phyloP scores from a whole-genome alignment of 2,888 invertebrate genomes.

The Dromius quadrimaculatus region DNA sequence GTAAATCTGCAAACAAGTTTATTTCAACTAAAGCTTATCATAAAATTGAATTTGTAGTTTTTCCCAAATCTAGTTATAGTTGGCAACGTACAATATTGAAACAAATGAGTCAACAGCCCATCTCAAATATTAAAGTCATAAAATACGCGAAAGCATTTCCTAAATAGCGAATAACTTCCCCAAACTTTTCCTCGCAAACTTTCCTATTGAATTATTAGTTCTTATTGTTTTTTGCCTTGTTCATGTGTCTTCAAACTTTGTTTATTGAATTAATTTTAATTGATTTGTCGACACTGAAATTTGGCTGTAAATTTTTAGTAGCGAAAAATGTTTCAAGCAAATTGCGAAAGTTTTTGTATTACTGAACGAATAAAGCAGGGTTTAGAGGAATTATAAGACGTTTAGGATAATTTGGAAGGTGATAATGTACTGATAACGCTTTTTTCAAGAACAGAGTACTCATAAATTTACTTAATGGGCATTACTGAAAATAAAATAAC shows the following conservation, averaged over 20 bases:
- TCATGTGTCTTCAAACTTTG: conserved; percentile 27
- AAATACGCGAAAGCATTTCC: conserved; percentile 18
- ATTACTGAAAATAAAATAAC: no score
- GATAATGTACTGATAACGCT: conserved; percentile 15
- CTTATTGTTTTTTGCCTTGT: conserved; percentile 18
- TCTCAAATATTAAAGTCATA: conserved; percentile 8
- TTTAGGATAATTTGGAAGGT: neutral
- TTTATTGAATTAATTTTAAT: conserved; percentile 27
- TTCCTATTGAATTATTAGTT: conserved; percentile 35
- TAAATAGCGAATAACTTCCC: conserved; percentile 5
- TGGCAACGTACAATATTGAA: conserved; percentile 8
- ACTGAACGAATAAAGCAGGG: neutral
- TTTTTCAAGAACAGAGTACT: neutral
- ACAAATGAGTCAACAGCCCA: conserved; percentile 1
- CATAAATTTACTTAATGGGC: neutral
- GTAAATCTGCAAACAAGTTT: no score
- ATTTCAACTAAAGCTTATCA: no score
- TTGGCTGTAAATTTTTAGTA: neutral
- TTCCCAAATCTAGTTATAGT: conserved; percentile 2
- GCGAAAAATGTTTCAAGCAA: neutral
- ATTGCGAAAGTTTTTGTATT: conserved; percentile 2
- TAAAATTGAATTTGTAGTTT: neutral
- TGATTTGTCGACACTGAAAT: conserved; percentile 30
- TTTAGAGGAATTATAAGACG: neutral
- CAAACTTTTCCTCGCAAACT: conserved; percentile 16